Percentiles rank a stretch among this genome's conserved stretches.
These are phyloP conservation scores for Tetranychus urticae DNA, from an alignment of 1,140 invertebrate genomes.

Conservation along the genomic window DNA sequence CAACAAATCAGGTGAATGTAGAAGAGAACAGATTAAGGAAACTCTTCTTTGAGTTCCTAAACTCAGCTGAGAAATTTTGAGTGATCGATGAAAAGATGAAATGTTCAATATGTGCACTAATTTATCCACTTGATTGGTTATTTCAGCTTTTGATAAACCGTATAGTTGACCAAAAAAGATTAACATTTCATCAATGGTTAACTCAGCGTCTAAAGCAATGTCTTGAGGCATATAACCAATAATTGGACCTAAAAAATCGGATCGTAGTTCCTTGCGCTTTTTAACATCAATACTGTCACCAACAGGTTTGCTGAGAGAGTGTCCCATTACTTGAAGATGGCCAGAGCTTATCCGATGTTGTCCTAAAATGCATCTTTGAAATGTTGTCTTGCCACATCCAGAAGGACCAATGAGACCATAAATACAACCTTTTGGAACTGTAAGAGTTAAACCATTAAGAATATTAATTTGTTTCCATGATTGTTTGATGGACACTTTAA, in stretches of 20 bases:
- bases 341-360: background rate
- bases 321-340: slow-evolving; percentile 4
- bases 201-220: slow-evolving; percentile 74
- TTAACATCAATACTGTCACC: no score
- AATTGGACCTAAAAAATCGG: slow-evolving; percentile 4
- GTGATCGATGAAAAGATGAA: slow-evolving; percentile 28
- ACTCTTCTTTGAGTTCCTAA: background rate
- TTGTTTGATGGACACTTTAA: no score
- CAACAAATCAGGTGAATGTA: slow-evolving; percentile 50
- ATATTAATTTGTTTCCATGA: background rate
- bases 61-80: background rate
- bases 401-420: slow-evolving; percentile 10
- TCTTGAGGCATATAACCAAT: slow-evolving; percentile 22
- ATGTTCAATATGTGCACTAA: slow-evolving; percentile 65
- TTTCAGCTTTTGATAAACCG: slow-evolving; percentile 34
- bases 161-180: slow-evolving; percentile 86
- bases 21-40: slow-evolving; percentile 56
- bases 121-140: slow-evolving; percentile 46
- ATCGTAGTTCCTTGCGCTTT: background rate
- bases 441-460: slow-evolving; percentile 1
- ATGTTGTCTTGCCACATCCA: slow-evolving; percentile 11
- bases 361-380: slow-evolving; percentile 7
- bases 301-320: background rate
- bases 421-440: background rate
- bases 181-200: slow-evolving; percentile 79